phyloP scores from a whole-genome alignment of 2,113 vertebrate species.

The Syngnathus typhle region DNA sequence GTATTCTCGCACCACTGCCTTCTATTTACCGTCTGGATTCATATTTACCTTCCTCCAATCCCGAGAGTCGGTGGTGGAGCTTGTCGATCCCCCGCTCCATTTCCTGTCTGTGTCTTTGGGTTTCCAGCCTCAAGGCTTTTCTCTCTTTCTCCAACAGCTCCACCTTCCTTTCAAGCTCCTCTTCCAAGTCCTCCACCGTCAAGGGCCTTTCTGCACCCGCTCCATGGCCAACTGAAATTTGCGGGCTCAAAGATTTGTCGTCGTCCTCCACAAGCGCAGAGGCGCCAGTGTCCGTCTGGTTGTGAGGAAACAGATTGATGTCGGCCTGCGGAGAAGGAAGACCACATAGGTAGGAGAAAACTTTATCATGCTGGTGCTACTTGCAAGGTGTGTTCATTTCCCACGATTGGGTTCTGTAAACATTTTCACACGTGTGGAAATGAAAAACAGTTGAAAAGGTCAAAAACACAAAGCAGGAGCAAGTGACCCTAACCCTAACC shows the following conservation, averaged over 20 bases:
- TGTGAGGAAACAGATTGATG: constrained; percentile 63
- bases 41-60: constrained; percentile 83
- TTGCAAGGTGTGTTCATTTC: too few relatives aligned
- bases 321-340: constrained; percentile 59
- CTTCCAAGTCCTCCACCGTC: constrained; percentile 86
- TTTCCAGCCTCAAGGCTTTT: constrained; percentile 69
- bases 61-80: constrained; percentile 78
- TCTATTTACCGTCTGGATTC: neutral
- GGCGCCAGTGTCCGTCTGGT: constrained; percentile 50
- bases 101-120: constrained; percentile 76
- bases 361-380: too few relatives aligned
- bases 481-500: too few relatives aligned
- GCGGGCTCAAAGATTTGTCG: constrained; percentile 20
- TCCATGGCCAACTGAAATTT: constrained; percentile 38
- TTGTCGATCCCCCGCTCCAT: constrained; percentile 80
- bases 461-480: neutral
- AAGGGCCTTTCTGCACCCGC: constrained; percentile 52
- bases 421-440: too few relatives aligned
- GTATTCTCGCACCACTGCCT: neutral
- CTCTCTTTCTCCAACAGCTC: constrained; percentile 87
- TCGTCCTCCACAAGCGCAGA: constrained; percentile 31
- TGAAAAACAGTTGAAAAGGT: too few relatives aligned
- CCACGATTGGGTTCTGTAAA: too few relatives aligned
- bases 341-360: neutral
- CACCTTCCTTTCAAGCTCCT: constrained; percentile 86